Base-by-base conservation (phyloP, 2,888 invertebrate genomes). In the Geophilus truncorum region DNA sequence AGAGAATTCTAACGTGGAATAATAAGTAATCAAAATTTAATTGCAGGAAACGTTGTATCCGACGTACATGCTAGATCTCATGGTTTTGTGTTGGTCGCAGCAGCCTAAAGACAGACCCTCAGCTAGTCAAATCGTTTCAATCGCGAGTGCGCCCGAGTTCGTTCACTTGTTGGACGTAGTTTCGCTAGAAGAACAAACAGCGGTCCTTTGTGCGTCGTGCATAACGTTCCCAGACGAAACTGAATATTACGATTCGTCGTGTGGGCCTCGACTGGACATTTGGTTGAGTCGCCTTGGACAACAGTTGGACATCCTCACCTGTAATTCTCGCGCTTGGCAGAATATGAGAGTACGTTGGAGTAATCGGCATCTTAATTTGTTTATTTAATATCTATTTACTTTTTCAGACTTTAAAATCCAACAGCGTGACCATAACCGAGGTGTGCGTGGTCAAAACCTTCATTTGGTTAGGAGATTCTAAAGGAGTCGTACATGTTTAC, bases 41-140 rank as follows among this genome's bases (percentile, higher is more conserved):
- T 76, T 76, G 9, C 85, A 92, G 91, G 93, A 95, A 86, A 91
- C 93, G n/a, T 2, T 90, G 92, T 94, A 94, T 88, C 95, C 95
- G 0, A 92, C 93, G 85, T 94, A 94, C 86, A 92, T 97, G 86
- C 89, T 99, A 80, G 98, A 98, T 87, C 89, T 96, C 78, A 97
- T 99, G 96, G 94, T 96, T 0, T 90, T 95, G 9, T 98, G 98
- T 87, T 99, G 98, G 99, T 92, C 94, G 15, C 95, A 96, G 80
- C 88, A 88, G 70, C 90, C 91, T 0, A 86, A 91, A 85, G 92
- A 93, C 85, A 91, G 99, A 7, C 98, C 98, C 0, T 94, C 97
- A 0, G 96, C 98, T 5, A 95, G 95, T 84, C 96, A 97, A 86
- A 93, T 97, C 30, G 96, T 97, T n/a, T 93, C 93, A 1, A 93